A percentile compares a stretch with the other conserved stretches of the same genome.
Evolutionary conservation across 2,797 vertebrate species (phyloP).

Genomic region (Urosaurus nigricauda): DNA sequence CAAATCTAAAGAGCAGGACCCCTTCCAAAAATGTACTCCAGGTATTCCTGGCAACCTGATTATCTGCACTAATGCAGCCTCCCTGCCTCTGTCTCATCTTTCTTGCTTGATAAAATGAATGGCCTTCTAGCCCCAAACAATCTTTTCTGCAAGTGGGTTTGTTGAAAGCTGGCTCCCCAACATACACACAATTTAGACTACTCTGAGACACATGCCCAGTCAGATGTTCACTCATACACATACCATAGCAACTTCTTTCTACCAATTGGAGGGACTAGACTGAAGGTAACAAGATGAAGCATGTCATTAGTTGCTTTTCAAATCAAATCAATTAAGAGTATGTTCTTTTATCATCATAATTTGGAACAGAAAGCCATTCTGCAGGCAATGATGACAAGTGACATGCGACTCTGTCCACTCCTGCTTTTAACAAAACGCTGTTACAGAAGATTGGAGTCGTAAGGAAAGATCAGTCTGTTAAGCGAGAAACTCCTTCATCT

Average conservation of each 20-base stretch:
- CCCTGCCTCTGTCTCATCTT: neutral
- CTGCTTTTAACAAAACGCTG: neutral
- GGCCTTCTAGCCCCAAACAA: neutral
- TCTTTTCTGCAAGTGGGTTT: neutral
- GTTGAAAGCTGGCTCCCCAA: neutral
- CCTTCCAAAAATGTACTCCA: neutral
- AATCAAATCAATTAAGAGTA: slow-evolving; percentile 4
- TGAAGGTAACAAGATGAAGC: neutral
- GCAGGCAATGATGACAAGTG: neutral
- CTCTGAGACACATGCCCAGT: neutral
- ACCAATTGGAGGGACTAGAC: neutral
- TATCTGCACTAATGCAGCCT: neutral
- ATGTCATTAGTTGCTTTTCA: neutral
- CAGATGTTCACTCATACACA: neutral
- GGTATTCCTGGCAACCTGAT: neutral
- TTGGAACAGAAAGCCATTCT: neutral
- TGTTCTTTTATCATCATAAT: neutral
- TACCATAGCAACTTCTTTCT: neutral
- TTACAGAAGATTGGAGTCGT: neutral
- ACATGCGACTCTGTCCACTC: neutral
- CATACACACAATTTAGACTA: neutral
- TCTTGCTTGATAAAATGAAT: slow-evolving; percentile 2
- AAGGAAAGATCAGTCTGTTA: neutral
- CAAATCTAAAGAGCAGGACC: neutral
- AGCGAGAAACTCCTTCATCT: neutral